phyloP scores from a whole-genome alignment of 37 sponge, comb jelly and placozoan genomes.

The Cliona cf. orientalis region DNA sequence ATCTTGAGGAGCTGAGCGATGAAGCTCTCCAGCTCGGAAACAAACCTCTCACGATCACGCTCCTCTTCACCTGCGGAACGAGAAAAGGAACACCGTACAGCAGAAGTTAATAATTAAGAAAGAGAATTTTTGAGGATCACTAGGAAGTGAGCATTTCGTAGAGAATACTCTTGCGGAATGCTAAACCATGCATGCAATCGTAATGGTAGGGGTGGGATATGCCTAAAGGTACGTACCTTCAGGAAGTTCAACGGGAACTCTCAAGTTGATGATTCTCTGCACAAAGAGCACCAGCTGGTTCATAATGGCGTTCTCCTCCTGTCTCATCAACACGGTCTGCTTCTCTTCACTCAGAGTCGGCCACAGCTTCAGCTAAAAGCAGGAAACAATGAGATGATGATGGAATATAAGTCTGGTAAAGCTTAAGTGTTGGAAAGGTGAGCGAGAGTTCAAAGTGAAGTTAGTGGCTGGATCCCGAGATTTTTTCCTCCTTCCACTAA shows the following conservation, averaged over 20 bases:
- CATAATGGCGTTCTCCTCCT: conserved; percentile 74
- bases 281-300: conserved; percentile 75
- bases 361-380: conserved; percentile 36
- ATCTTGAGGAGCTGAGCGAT: conserved; percentile 47
- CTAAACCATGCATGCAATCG: not conserved
- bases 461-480: too few relatives aligned
- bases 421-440: too few relatives aligned
- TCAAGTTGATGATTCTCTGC: conserved; percentile 55
- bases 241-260: conserved; percentile 46
- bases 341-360: conserved; percentile 32
- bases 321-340: conserved; percentile 22
- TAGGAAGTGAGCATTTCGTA: too few relatives aligned
- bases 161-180: not conserved
- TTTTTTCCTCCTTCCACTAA: too few relatives aligned
- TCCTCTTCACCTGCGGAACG: conserved; percentile 52
- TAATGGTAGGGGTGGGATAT: not conserved
- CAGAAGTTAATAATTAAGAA: not conserved
- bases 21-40: conserved; percentile 36
- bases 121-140: too few relatives aligned
- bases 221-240: conserved; percentile 23
- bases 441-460: too few relatives aligned
- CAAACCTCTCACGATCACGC: conserved; percentile 24
- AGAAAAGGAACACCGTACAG: too few relatives aligned
- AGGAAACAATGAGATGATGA: too few relatives aligned
- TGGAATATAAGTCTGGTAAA: too few relatives aligned